Evolutionary conservation across 2,797 vertebrate genomes (phyloP).

Genomic region (Cyprinella venusta): DNA sequence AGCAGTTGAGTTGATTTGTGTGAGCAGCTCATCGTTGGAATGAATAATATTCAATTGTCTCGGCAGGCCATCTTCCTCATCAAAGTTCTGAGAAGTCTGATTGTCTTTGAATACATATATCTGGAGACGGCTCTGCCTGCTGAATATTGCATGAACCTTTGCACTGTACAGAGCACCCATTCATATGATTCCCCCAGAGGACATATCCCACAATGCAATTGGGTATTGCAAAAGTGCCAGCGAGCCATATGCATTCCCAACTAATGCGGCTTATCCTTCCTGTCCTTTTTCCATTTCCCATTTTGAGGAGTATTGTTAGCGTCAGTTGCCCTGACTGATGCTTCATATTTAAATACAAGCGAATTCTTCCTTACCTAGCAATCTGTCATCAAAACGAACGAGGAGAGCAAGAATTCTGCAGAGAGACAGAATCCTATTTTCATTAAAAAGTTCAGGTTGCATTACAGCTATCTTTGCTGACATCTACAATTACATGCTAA

Average conservation of each 20-base stretch:
- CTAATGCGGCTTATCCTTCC: slow-evolving; percentile 39
- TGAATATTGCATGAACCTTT: slow-evolving; percentile 63
- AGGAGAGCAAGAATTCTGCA: not conserved
- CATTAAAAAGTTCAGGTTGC: not conserved
- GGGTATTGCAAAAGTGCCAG: slow-evolving; percentile 16
- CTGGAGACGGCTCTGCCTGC: slow-evolving; percentile 46
- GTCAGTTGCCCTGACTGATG: slow-evolving; percentile 28
- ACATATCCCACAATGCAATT: slow-evolving; percentile 55
- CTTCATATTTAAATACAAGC: slow-evolving; percentile 26
- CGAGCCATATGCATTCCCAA: slow-evolving; percentile 36
- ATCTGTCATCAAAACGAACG: slow-evolving; percentile 13
- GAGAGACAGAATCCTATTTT: slow-evolving; percentile 18
- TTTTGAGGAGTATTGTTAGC: slow-evolving; percentile 17
- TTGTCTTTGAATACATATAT: slow-evolving; percentile 56
- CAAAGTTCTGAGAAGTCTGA: slow-evolving; percentile 49
- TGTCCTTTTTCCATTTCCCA: slow-evolving; percentile 1
- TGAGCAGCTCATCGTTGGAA: slow-evolving; percentile 34
- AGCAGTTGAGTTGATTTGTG: slow-evolving; percentile 33
- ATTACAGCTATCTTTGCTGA: slow-evolving; percentile 16
- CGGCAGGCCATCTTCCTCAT: slow-evolving; percentile 42
- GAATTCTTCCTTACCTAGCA: slow-evolving; percentile 24
- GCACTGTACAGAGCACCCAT: slow-evolving; percentile 55
- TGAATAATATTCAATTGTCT: slow-evolving; percentile 45
- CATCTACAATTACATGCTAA: slow-evolving; percentile 23
- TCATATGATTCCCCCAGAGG: slow-evolving; percentile 54